Conservation (phyloP, 2,888 invertebrate species). For the Drosophila hamatofila region DNA sequence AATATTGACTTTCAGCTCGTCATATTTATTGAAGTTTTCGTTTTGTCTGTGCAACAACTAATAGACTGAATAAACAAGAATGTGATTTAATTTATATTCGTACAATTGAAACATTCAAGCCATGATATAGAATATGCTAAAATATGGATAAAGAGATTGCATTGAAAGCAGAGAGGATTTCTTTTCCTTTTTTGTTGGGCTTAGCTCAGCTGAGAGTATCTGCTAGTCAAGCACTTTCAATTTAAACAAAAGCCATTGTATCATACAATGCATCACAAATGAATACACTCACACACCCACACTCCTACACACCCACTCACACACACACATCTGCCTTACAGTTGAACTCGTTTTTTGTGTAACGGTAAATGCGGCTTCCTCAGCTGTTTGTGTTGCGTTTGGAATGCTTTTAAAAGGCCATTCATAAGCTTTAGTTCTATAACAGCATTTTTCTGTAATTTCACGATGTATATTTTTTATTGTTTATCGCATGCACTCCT, state of each 20-base stretch:
- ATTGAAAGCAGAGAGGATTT: not conserved
- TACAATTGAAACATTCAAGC: not conserved
- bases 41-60: not conserved
- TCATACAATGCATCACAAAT: not conserved
- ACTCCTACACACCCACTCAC: not conserved
- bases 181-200: not conserved
- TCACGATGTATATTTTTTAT: constrained; percentile 43
- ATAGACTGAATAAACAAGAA: constrained; percentile 2
- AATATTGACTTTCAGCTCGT: constrained; percentile 8
- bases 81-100: not conserved
- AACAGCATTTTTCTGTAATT: constrained; percentile 63
- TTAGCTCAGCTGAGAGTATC: not conserved
- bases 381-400: constrained; percentile 59
- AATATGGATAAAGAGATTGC: not conserved
- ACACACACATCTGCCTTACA: constrained; percentile 1
- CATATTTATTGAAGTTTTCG: constrained; percentile 4
- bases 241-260: not conserved
- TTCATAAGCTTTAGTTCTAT: constrained; percentile 70
- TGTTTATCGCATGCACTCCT: constrained; percentile 43
- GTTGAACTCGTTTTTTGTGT: constrained; percentile 27
- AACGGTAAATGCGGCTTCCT: constrained; percentile 49
- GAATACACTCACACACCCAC: not conserved
- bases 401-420: constrained; percentile 72
- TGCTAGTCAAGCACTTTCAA: not conserved
- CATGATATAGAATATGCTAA: no score